Conservation (phyloP, 1,140 invertebrate species). For the Scylla paramamosain region DNA sequence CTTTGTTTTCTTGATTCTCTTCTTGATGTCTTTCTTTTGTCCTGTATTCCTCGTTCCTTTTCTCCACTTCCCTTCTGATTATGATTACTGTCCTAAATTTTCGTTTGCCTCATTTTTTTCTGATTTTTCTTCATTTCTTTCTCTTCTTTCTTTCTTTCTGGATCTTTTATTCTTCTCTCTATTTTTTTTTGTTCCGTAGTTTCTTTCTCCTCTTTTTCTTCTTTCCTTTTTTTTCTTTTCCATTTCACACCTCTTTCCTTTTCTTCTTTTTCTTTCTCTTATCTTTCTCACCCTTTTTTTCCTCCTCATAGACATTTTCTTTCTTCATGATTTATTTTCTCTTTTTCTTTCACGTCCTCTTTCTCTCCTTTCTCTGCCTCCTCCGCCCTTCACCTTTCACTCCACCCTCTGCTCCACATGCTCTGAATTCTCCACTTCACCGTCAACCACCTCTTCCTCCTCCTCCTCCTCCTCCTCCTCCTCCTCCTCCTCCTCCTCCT, state of each 20-base stretch:
- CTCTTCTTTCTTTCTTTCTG: neutral
- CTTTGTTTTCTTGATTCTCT: too few species aligned
- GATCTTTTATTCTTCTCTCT: neutral
- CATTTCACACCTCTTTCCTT: neutral
- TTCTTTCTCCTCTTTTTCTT: neutral
- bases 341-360: neutral
- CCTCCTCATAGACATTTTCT: neutral
- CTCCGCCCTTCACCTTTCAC: neutral
- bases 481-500: neutral
- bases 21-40: too few species aligned
- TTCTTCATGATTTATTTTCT: too few species aligned
- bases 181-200: neutral
- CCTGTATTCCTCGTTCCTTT: too few species aligned
- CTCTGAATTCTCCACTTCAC: neutral
- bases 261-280: neutral
- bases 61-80: too few species aligned
- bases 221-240: neutral
- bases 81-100: too few species aligned
- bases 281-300: neutral
- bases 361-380: neutral
- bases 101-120: neutral
- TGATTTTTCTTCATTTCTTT: neutral
- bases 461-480: neutral
- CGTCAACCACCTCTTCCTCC: neutral
- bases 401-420: neutral